These are phyloP conservation scores for Chondrosia reniformis DNA, from an alignment of 37 sponge, comb jelly and placozoan genomes.

Conservation along the genomic window DNA sequence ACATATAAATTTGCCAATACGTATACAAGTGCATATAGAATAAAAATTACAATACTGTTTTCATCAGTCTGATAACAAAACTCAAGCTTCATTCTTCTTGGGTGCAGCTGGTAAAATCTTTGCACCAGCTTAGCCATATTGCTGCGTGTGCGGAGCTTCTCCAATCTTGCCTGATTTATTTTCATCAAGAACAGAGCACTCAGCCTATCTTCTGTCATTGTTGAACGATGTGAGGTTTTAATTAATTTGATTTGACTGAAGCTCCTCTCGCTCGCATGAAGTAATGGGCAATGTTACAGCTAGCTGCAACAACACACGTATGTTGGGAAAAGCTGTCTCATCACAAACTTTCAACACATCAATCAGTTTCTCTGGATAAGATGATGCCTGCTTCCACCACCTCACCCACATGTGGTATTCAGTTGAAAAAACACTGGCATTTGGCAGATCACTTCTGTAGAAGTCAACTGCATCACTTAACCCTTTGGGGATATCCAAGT, in stretches of 20 bases:
- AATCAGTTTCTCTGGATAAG: neutral
- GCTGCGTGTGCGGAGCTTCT: neutral
- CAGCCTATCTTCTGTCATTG: neutral
- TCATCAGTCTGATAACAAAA: neutral
- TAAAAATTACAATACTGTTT: neutral
- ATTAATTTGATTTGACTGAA: neutral
- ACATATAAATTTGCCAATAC: too few relatives aligned
- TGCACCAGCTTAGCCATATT: neutral
- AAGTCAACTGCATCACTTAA: neutral
- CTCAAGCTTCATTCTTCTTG: neutral
- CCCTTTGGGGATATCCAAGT: neutral
- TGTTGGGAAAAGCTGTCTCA: neutral
- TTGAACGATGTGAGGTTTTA: neutral
- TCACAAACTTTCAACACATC: neutral
- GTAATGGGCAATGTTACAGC: neutral
- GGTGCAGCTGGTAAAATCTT: neutral
- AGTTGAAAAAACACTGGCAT: neutral
- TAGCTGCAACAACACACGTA: neutral
- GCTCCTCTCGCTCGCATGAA: neutral
- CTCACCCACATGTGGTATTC: neutral
- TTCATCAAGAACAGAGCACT: neutral
- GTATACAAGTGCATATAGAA: too few relatives aligned
- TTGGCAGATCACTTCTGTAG: neutral
- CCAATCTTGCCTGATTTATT: neutral
- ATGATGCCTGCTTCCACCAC: neutral